A percentile compares a stretch with the other conserved stretches of the same genome.
These are phyloP conservation scores for Sebastes alutus DNA, from an alignment of 2,797 vertebrate species.

Conservation along the genomic window DNA sequence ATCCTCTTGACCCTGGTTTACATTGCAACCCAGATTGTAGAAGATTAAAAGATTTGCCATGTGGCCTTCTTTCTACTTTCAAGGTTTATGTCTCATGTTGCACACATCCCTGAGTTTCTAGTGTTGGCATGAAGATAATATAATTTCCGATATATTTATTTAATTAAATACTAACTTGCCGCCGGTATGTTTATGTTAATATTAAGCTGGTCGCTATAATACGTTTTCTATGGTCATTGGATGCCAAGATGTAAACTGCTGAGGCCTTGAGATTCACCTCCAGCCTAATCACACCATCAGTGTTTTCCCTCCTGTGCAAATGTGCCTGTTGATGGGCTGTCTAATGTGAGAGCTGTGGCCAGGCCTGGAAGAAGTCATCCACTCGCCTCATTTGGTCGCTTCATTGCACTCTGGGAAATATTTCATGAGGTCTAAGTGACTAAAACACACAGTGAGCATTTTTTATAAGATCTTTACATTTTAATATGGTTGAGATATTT, in stretches of 20 bases:
- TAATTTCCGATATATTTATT: background rate
- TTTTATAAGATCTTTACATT: conserved; percentile 79
- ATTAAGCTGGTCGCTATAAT: conserved; percentile 5
- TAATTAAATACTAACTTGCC: background rate
- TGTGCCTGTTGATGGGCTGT: conserved; percentile 80
- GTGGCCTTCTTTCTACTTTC: conserved; percentile 49
- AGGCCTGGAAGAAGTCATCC: conserved; percentile 74
- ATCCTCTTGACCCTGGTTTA: conserved; percentile 50
- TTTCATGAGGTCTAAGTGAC: conserved; percentile 87
- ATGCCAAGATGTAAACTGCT: conserved; percentile 60
- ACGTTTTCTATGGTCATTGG: conserved; percentile 22
- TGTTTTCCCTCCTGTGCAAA: conserved; percentile 62
- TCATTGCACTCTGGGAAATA: conserved; percentile 83
- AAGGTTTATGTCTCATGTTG: conserved; percentile 38
- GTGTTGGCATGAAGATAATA: conserved; percentile 2
- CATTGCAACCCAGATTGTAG: conserved; percentile 50
- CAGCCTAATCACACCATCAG: conserved; percentile 77
- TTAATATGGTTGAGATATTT: conserved; percentile 78
- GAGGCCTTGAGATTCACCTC: conserved; percentile 75
- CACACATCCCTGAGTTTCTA: conserved; percentile 13
- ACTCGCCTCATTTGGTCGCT: conserved; percentile 75
- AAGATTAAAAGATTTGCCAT: conserved; percentile 68
- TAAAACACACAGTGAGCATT: conserved; percentile 82
- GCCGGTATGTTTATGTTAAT: conserved; percentile 2
- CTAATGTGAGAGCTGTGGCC: conserved; percentile 76